Conservation (phyloP, 2,797 vertebrate species). For the Pampus argenteus region DNA sequence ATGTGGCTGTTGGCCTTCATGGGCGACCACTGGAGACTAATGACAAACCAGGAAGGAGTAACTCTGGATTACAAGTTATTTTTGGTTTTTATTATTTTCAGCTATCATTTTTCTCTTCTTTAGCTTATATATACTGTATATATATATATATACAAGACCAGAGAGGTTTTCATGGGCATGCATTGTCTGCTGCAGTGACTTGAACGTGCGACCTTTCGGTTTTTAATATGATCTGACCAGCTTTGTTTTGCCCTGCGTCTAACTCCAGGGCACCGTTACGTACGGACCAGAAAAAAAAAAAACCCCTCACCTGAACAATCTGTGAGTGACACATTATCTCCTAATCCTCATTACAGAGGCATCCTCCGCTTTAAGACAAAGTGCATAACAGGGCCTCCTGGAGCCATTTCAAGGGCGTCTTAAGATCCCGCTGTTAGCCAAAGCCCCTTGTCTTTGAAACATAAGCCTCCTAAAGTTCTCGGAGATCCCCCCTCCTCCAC, state of each 20-base stretch:
- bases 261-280: constrained; percentile 13
- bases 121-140: too few relatives aligned
- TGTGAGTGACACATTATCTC: constrained; percentile 62
- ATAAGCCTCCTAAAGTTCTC: constrained; percentile 76
- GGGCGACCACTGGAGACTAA: background rate
- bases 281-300: constrained; percentile 38
- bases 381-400: constrained; percentile 67
- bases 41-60: constrained; percentile 1
- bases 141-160: too few relatives aligned
- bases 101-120: too few relatives aligned
- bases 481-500: constrained; percentile 74
- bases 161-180: background rate
- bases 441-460: constrained; percentile 85
- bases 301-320: constrained; percentile 60
- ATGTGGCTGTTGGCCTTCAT: background rate
- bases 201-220: constrained; percentile 37
- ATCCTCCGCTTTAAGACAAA: constrained; percentile 77
- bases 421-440: constrained; percentile 77
- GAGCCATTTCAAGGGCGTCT: constrained; percentile 78
- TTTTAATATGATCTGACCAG: constrained; percentile 25
- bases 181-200: constrained; percentile 19
- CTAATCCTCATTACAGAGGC: constrained; percentile 74
- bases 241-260: constrained; percentile 19
- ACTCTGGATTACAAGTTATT: constrained; percentile 1
- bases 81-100: too few relatives aligned